phyloP scores from a whole-genome alignment of 2,113 vertebrate species.

The Lepidothrix coronata region DNA sequence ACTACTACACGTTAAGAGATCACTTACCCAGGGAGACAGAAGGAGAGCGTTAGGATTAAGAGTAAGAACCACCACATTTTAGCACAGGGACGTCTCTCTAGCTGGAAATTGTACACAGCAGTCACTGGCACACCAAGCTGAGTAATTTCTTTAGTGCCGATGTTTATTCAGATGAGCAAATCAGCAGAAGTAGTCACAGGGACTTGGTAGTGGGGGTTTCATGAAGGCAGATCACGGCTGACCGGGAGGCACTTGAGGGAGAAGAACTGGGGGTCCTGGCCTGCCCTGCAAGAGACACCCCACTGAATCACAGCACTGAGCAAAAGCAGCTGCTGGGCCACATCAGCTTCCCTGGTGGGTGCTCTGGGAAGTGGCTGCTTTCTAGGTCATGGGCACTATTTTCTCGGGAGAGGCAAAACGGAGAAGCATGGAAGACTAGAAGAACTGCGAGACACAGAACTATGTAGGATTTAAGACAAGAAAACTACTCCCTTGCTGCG shows the following conservation, averaged over 20 bases:
- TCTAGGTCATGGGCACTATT: background rate
- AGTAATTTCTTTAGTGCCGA: background rate
- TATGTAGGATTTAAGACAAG: background rate
- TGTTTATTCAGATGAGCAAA: constrained; percentile 1
- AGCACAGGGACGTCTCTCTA: background rate
- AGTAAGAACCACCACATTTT: background rate
- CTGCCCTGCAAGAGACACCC: background rate
- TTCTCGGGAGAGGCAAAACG: background rate
- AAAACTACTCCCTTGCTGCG: background rate
- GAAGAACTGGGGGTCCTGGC: background rate
- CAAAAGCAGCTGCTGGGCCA: background rate
- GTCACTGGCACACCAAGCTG: background rate
- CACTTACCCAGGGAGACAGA: background rate
- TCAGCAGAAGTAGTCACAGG: background rate
- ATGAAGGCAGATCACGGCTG: background rate
- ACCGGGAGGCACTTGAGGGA: background rate
- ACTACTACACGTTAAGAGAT: background rate
- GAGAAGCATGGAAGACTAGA: background rate
- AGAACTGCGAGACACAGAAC: background rate
- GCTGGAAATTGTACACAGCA: background rate
- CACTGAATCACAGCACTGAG: background rate
- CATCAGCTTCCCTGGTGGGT: background rate
- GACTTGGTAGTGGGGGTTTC: background rate
- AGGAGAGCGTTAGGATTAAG: background rate
- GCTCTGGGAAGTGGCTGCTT: background rate